A percentile compares a stretch with the other conserved stretches of the same genome.
Evolutionary conservation across 2,888 invertebrate species (phyloP).

Genomic region (Homarus gammarus): DNA sequence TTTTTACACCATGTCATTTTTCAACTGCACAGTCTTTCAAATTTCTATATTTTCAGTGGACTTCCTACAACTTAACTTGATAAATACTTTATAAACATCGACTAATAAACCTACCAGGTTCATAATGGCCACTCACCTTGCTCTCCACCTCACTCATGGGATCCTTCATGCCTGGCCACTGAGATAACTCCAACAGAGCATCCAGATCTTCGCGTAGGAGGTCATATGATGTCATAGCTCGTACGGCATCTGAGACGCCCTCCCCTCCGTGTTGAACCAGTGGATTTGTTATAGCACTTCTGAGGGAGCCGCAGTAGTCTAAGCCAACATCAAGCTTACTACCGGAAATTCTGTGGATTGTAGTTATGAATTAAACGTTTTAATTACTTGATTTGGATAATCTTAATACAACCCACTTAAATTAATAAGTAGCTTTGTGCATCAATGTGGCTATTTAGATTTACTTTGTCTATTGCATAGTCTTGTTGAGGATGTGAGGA

Average conservation of each 20-base stretch:
- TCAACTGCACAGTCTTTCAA: too few species aligned
- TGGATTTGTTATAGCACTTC: constrained; percentile 88
- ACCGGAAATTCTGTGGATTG: constrained; percentile 85
- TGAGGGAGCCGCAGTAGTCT: constrained; percentile 91
- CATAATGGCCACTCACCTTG: constrained; percentile 79
- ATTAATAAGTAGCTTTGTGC: too few species aligned
- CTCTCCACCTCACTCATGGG: constrained; percentile 88
- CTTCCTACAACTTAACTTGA: too few species aligned
- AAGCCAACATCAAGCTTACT: constrained; percentile 90
- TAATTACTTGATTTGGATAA: too few species aligned
- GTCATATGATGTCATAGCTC: constrained; percentile 88
- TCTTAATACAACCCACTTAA: too few species aligned
- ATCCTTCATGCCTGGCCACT: constrained; percentile 90
- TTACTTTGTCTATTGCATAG: too few species aligned
- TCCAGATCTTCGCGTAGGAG: constrained; percentile 95
- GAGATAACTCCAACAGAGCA: constrained; percentile 89
- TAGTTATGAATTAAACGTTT: constrained; percentile 76
- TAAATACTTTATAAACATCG: too few species aligned
- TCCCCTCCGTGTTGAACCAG: constrained; percentile 85
- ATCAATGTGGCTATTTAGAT: too few species aligned
- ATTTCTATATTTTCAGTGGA: too few species aligned
- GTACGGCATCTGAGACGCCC: constrained; percentile 84
- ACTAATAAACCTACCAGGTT: too few species aligned
- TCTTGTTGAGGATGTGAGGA: too few species aligned
- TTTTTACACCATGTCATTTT: too few species aligned